Conservation (phyloP, 2,888 invertebrate species). For the Copidosoma aretas region DNA sequence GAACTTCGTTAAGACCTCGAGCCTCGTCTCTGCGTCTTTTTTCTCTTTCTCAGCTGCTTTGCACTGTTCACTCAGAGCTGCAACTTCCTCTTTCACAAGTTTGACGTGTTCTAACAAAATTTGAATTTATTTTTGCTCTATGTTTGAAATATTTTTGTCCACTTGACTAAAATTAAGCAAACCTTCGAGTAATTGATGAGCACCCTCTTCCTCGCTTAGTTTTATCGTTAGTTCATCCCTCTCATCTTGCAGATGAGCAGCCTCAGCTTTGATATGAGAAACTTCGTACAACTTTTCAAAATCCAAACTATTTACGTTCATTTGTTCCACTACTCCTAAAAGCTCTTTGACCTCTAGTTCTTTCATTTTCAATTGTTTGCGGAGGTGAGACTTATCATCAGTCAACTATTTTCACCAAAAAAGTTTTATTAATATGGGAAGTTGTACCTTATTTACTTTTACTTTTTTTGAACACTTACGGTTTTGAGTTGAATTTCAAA, state of each 20-base stretch:
- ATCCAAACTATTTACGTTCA: constrained; percentile 55
- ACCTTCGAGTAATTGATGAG: constrained; percentile 62
- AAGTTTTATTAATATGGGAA: constrained; percentile 6
- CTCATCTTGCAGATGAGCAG: constrained; percentile 66
- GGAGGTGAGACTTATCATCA: constrained; percentile 31
- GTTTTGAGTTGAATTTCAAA: constrained; percentile 67
- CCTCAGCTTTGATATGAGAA: constrained; percentile 68
- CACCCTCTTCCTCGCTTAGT: constrained; percentile 59
- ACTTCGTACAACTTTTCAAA: constrained; percentile 66
- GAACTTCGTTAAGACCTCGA: constrained; percentile 86
- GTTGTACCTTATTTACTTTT: constrained; percentile 11
- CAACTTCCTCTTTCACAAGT: constrained; percentile 63
- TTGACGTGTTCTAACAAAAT: constrained; percentile 40
- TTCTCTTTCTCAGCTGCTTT: constrained; percentile 74
- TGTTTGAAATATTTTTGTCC: background rate
- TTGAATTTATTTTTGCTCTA: constrained; percentile 3
- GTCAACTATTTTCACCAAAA: constrained; percentile 16
- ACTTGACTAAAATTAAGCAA: constrained; percentile 23
- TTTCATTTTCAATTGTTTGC: constrained; percentile 52
- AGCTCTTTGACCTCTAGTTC: constrained; percentile 57
- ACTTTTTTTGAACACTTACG: constrained; percentile 59
- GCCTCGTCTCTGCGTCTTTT: constrained; percentile 79
- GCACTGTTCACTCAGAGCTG: constrained; percentile 67
- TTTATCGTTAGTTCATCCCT: constrained; percentile 61
- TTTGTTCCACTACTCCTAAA: constrained; percentile 52